Percentiles rank a stretch among this genome's conserved stretches.
These are phyloP conservation scores for Cheilosia urbana DNA, from an alignment of 2,888 invertebrate species.

Conservation along the genomic window DNA sequence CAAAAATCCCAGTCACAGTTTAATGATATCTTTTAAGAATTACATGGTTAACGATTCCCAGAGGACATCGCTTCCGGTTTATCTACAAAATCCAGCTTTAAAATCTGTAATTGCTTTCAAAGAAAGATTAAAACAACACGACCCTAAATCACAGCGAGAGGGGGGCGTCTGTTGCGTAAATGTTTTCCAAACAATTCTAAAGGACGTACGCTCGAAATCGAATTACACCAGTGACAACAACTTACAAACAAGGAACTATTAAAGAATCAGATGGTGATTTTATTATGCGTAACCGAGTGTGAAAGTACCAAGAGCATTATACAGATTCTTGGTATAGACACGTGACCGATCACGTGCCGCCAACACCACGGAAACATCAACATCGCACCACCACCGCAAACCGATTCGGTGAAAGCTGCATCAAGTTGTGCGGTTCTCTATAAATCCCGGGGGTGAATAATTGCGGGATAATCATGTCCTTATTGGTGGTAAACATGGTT, in stretches of 20 bases:
- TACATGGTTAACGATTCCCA: conserved; percentile 23
- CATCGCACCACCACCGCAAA: conserved; percentile 56
- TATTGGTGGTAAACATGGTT: conserved; percentile 73
- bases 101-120: conserved; percentile 59
- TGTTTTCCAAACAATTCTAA: conserved; percentile 53
- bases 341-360: conserved; percentile 81
- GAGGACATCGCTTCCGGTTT: conserved; percentile 11
- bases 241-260: conserved; percentile 80
- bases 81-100: conserved; percentile 37
- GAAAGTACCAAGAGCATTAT: conserved; percentile 66
- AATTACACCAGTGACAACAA: conserved; percentile 74
- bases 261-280: conserved; percentile 81
- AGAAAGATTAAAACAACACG: conserved; percentile 46
- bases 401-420: conserved; percentile 52
- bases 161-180: conserved; percentile 17
- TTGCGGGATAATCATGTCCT: conserved; percentile 73
- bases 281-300: conserved; percentile 78
- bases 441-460: conserved; percentile 67
- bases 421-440: conserved; percentile 9
- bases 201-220: conserved; percentile 24
- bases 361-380: conserved; percentile 42
- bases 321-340: conserved; percentile 78
- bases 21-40: conserved; percentile 47
- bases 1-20: conserved; percentile 38
- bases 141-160: background rate